Percentiles rank a stretch among this genome's conserved stretches.
phyloP scores from a whole-genome alignment of 2,797 vertebrate genomes.

The Pangasius macronema region DNA sequence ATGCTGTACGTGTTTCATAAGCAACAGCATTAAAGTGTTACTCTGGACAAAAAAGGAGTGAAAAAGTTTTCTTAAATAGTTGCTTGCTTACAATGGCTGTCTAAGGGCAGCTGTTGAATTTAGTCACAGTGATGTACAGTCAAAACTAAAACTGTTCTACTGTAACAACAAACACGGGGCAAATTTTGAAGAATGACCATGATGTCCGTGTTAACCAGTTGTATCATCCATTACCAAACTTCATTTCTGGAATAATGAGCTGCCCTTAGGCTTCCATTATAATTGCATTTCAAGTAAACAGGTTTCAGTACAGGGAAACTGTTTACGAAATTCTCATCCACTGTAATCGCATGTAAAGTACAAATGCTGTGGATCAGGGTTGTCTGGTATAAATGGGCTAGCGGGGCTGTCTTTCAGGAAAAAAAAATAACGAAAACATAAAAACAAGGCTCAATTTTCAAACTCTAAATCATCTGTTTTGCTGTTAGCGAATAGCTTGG shows the following conservation, averaged over 20 bases:
- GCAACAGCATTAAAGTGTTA: neutral
- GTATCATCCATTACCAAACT: slow-evolving; percentile 15
- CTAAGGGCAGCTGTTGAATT: neutral
- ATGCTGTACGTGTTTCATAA: neutral
- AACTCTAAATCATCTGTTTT: neutral
- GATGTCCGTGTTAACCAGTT: neutral
- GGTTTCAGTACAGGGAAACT: slow-evolving; percentile 4
- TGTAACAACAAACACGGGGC: neutral
- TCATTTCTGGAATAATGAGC: neutral
- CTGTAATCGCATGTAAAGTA: neutral
- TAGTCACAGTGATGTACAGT: neutral
- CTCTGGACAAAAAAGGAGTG: neutral
- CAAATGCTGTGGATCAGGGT: slow-evolving; percentile 4
- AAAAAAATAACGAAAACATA: neutral
- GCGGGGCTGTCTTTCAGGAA: neutral
- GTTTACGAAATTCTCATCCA: neutral
- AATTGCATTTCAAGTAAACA: slow-evolving; percentile 13
- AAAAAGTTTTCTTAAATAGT: neutral
- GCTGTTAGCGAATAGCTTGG: neutral
- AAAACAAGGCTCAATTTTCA: neutral
- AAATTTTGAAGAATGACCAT: neutral
- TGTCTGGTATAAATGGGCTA: neutral
- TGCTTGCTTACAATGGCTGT: neutral
- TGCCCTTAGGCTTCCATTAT: slow-evolving; percentile 1
- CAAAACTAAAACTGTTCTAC: neutral